These are phyloP conservation scores for Pomatostomus ruficeps DNA, from an alignment of 2,113 vertebrate genomes.

Conservation along the genomic window DNA sequence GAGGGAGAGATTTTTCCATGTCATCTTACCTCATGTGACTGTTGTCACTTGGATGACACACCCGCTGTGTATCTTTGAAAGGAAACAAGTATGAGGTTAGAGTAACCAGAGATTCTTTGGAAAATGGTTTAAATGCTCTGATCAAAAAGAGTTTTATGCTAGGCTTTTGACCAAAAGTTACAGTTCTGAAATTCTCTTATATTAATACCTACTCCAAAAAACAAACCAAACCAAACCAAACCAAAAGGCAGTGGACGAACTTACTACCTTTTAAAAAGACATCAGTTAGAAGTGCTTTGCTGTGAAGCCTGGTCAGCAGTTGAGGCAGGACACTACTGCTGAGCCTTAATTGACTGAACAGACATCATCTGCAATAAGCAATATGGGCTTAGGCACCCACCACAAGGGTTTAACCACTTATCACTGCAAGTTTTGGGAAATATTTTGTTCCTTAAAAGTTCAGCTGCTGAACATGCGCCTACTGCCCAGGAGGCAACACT, in stretches of 20 bases:
- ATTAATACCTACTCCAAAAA: not conserved
- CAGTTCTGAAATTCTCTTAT: not conserved
- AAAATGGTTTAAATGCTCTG: not conserved
- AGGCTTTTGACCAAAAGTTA: not conserved
- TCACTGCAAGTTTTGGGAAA: not conserved
- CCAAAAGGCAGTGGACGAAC: not conserved
- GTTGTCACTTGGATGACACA: not conserved
- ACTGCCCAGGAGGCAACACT: not conserved
- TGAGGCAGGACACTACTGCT: not conserved
- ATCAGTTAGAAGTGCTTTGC: not conserved
- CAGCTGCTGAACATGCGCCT: not conserved
- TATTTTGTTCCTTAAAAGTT: not conserved
- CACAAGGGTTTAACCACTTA: not conserved
- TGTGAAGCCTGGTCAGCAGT: not conserved
- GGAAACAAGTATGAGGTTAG: not conserved
- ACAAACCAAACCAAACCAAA: not conserved
- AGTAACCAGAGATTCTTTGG: not conserved
- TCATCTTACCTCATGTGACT: not conserved
- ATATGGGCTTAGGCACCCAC: not conserved
- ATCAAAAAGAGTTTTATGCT: not conserved
- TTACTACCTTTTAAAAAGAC: not conserved
- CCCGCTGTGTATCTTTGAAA: fast-evolving
- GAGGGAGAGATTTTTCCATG: not conserved
- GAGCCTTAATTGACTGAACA: not conserved
- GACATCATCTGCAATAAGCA: not conserved